A percentile compares a stretch with the other conserved stretches of the same genome.
Evolutionary conservation across 2,888 invertebrate species (phyloP).

Genomic region (Taenaris catops): DNA sequence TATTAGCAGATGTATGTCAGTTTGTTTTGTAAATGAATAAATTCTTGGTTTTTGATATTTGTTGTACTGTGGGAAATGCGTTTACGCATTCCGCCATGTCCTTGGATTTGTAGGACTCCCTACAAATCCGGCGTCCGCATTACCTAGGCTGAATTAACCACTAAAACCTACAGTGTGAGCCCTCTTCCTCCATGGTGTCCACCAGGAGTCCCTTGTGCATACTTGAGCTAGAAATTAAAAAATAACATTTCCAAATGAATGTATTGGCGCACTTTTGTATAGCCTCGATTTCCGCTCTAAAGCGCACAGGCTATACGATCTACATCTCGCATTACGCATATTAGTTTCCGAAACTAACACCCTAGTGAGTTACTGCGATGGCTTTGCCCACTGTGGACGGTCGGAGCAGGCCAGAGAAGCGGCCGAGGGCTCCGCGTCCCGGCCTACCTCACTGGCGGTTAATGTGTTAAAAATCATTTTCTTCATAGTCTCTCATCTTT

Average conservation of each 20-base stretch:
- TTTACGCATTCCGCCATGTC: too few species aligned
- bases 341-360: constrained; percentile 57
- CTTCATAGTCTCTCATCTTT: constrained; percentile 22
- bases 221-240: too few species aligned
- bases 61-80: too few species aligned
- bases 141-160: too few species aligned
- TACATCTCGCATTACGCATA: constrained; percentile 53
- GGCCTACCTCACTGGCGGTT: constrained; percentile 76
- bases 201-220: too few species aligned
- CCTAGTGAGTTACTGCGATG: constrained; percentile 58
- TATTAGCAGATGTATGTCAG: too few species aligned
- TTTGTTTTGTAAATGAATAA: too few species aligned
- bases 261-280: constrained; percentile 26
- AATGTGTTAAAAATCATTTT: constrained; percentile 73
- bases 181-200: too few species aligned
- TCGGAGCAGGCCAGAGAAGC: constrained; percentile 32
- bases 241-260: constrained; percentile 8
- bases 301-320: constrained; percentile 58
- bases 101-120: too few species aligned
- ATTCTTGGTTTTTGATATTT: too few species aligned
- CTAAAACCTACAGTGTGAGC: too few species aligned
- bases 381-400: constrained; percentile 46
- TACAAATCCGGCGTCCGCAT: too few species aligned
- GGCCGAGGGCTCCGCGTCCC: constrained; percentile 59
- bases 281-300: constrained; percentile 53